Base-by-base conservation (phyloP, 2,888 invertebrate species). In the Byasa hedistus region DNA sequence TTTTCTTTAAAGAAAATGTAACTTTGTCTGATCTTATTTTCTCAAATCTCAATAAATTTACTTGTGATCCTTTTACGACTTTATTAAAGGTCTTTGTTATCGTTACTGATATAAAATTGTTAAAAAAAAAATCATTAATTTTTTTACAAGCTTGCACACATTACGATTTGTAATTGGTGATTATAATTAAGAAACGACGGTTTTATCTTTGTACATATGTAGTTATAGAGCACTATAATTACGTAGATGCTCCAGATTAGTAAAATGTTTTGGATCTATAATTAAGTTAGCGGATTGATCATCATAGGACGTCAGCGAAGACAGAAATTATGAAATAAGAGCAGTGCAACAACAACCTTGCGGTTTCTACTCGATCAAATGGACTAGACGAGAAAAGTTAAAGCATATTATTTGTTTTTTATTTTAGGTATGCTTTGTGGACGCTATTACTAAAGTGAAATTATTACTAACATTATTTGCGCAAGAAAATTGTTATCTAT, bases 301-400 rank as follows among this genome's bases (percentile, higher is more conserved):
- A 19, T 23, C n/a, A 32, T 22, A 21, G 59, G 52, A 51, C 32
- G 24, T 63, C 56, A 12, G 60, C 22, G 56, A 64, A 57, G 55
- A 57, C 52, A 57, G 23, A 60, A 60, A 56, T 64, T 57, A 52
- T 64, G 55, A 67, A 67, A 67, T 60, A 56, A 36, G 66, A 55
- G 51, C 58, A 32, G 15, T 51, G 60, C 64, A 67, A 67, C 64
- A 67, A 27, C n/a, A 52, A 27, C 56, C 57, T 67, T 67, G 67
- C 64, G 67, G 67, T 67, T 67, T 64, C 56, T 60, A 64, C 39
- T n/a, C 22, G 56, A 61, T 39, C 63, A 51, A 67, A 67, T 67
- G 51, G 60, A 64, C 55, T 60, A 56, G 60, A 57, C 60, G 23
- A 51, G 55, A 36, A 27, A 54, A 32, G 52, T 55, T 39, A 51